phyloP scores from a whole-genome alignment of 2,113 vertebrate genomes.

The Electrona antarctica region DNA sequence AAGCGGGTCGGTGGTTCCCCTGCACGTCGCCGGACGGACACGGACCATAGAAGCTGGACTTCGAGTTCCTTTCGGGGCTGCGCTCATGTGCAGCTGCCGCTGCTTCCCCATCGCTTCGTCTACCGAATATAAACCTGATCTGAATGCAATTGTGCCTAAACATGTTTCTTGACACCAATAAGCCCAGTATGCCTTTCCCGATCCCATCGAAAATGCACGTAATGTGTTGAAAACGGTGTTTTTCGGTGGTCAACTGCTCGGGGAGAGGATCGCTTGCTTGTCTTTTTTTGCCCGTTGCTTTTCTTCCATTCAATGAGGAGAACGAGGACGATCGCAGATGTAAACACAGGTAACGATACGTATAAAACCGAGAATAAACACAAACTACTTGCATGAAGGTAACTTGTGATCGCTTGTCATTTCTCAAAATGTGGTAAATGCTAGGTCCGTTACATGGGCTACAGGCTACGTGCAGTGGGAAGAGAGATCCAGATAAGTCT shows the following conservation, averaged over 20 bases:
- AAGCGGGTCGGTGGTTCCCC: conserved; percentile 47
- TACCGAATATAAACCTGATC: conserved; percentile 55
- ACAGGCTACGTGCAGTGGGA: conserved; percentile 53
- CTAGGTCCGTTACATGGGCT: conserved; percentile 56
- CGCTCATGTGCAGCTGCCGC: conserved; percentile 77
- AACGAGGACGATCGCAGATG: conserved; percentile 82
- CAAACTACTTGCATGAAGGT: conserved; percentile 75
- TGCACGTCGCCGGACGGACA: conserved; percentile 67
- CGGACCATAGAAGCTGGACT: conserved; percentile 81
- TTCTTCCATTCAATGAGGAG: conserved; percentile 80
- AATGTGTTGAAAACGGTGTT: conserved; percentile 70
- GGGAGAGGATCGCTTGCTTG: conserved; percentile 72
- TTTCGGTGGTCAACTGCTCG: conserved; percentile 68
- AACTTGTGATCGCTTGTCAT: conserved; percentile 66
- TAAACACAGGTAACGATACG: conserved; percentile 84
- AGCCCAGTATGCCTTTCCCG: conserved; percentile 40
- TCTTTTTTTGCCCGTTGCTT: conserved; percentile 68
- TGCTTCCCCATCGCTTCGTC: conserved; percentile 52
- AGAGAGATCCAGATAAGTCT: conserved; percentile 65
- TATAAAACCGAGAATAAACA: conserved; percentile 68
- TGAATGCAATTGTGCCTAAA: conserved; percentile 61
- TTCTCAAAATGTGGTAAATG: conserved; percentile 60
- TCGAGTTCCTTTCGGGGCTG: conserved; percentile 77
- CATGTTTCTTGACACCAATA: conserved; percentile 65
- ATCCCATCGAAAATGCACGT: conserved; percentile 62